Evolutionary conservation across 2,797 vertebrate genomes (phyloP).

Genomic region (Xerus rutilus): DNA sequence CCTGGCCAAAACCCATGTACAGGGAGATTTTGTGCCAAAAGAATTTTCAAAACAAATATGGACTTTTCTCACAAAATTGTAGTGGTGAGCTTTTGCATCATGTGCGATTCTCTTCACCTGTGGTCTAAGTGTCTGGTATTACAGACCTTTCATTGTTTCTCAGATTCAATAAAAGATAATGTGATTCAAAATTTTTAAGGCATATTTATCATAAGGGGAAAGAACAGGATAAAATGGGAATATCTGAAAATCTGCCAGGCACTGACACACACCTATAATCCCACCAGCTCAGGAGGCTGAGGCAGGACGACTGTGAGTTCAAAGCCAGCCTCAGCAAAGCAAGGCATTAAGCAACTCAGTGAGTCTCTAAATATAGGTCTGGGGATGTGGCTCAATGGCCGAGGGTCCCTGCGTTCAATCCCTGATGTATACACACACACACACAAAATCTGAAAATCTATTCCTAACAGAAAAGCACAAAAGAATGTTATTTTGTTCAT

Average conservation of each 20-base stretch:
- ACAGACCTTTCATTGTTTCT: not conserved
- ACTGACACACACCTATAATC: no score
- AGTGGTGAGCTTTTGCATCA: not conserved
- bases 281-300: no score
- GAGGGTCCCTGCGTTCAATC: no score
- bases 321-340: no score
- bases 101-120: not conserved
- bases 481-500: not conserved
- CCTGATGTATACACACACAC: no score
- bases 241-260: not conserved
- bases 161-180: not conserved
- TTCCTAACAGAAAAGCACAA: not conserved
- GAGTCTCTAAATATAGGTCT: no score
- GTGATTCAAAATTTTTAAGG: not conserved
- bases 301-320: no score
- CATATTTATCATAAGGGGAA: slow-evolving; percentile 33
- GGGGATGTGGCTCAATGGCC: no score
- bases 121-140: not conserved
- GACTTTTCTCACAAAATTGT: not conserved
- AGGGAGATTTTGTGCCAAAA: not conserved
- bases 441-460: not conserved
- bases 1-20: not conserved
- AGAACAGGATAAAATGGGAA: not conserved
- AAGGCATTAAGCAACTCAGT: no score
- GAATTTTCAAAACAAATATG: not conserved